Evolutionary conservation across 1,140 invertebrate genomes (phyloP).

Genomic region (Tetramorium alpestre): DNA sequence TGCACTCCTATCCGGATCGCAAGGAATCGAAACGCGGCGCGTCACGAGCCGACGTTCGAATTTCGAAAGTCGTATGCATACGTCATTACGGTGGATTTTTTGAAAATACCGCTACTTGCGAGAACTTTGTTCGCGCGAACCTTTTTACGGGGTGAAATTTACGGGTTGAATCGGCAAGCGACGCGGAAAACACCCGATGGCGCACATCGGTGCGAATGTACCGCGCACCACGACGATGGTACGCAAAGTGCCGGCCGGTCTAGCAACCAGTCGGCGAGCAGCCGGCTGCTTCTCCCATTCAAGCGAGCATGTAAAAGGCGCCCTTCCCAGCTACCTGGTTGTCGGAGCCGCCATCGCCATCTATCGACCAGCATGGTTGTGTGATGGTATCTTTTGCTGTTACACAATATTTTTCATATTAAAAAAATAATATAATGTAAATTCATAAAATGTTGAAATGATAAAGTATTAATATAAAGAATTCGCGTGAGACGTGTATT

Average conservation of each 20-base stretch:
- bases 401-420: background rate
- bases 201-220: conserved; percentile 28
- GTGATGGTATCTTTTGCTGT: background rate
- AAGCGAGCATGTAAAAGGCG: conserved; percentile 17
- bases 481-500: background rate
- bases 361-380: background rate
- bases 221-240: conserved; percentile 74
- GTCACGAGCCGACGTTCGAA: background rate
- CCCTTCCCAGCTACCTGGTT: conserved; percentile 7
- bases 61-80: background rate
- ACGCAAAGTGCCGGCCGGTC: conserved; percentile 77
- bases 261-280: conserved; percentile 34
- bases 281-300: conserved; percentile 64
- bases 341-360: background rate
- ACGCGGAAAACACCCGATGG: background rate
- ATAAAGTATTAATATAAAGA: background rate
- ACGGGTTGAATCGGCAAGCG: background rate
- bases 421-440: background rate
- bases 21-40: background rate
- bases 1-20: background rate
- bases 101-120: background rate
- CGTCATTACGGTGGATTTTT: background rate
- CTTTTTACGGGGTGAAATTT: background rate
- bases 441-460: background rate
- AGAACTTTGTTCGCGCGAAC: background rate